These are phyloP conservation scores for Scartelaos histophorus DNA, from an alignment of 2,113 vertebrate species.

Conservation along the genomic window DNA sequence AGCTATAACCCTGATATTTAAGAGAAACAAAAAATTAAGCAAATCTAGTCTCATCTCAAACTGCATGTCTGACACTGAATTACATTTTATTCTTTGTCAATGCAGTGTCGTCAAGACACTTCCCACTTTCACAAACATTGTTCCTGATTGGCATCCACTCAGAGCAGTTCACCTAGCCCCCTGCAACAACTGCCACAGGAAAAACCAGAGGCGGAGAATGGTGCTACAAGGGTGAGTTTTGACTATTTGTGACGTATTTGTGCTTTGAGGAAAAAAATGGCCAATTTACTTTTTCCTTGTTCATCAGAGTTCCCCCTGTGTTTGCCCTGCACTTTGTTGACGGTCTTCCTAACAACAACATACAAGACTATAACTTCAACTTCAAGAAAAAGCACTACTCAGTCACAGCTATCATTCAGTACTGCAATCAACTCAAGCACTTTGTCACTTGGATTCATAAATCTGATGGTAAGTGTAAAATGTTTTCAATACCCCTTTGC, in stretches of 20 bases:
- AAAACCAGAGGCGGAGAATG: conserved; percentile 82
- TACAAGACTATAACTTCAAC: conserved; percentile 79
- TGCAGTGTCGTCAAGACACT: conserved; percentile 72
- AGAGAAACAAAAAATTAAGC: too few relatives aligned
- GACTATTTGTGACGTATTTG: not conserved
- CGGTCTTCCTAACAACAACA: conserved; percentile 82
- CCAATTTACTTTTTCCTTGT: conserved; percentile 16
- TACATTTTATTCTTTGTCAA: not conserved
- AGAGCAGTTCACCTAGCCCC: conserved; percentile 79
- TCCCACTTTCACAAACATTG: conserved; percentile 82
- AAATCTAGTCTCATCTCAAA: too few relatives aligned
- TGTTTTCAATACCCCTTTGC: not conserved
- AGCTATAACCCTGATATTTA: too few relatives aligned
- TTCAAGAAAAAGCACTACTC: conserved; percentile 78
- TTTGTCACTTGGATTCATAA: conserved; percentile 87
- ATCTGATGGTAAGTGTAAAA: conserved; percentile 80
- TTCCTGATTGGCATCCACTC: conserved; percentile 87
- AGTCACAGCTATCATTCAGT: conserved; percentile 84
- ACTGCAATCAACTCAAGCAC: conserved; percentile 76
- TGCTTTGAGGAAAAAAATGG: not conserved
- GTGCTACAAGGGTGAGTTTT: conserved; percentile 80
- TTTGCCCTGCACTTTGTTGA: conserved; percentile 89
- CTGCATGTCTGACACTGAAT: too few relatives aligned
- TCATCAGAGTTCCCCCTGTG: conserved; percentile 80
- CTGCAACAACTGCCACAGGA: conserved; percentile 81